Base-by-base conservation (phyloP, 2,797 vertebrate species). In the Clarias laeviceps region DNA sequence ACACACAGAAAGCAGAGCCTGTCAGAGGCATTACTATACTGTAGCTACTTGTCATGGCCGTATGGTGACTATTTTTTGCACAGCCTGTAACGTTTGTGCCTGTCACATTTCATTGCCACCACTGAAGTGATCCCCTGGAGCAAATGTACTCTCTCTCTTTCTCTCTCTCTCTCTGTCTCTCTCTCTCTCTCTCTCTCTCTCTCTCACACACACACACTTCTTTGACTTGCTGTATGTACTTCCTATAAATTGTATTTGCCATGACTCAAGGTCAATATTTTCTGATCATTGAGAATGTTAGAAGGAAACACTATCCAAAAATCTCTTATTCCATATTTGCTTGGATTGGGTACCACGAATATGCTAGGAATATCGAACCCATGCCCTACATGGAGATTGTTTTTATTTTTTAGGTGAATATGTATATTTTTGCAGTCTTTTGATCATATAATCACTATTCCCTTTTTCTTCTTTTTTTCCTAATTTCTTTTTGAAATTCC, bases 1-100 rank as follows among this genome's bases (percentile, higher is more conserved):
- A 81, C 81, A 85, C 68, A 64, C 61, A 54, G 27, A 32, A 80
- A 93, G 86, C 88, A 84, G 90, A 92, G 89, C 87, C 91, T 89
- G 93, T 93, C 91, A 90, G 90, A 83, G 65, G 82, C 89, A 90
- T 92, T 92, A 93, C 91, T 86, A 82, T 92, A 93, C 91, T 86
- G 82, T 90, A 94, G 90, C 93, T 89, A 89, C 91, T 89, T 88
- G 89, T 91, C 91, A 89, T 81, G 86, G 91, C 92, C 90, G 87
- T 92, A 91, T 90, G 91, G 91, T 88, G 91, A 91, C 93, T 93
- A 92, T 95, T 94, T 90, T 94, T 91, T 92, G 92, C 87, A 70
- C 87, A 89, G 90, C 90, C 91, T 88, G 87, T 86, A 89, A 92
- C 83, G 89, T 89, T 92, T 92, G 91, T 91, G 93, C 89, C 91